phyloP scores from a whole-genome alignment of 2,113 vertebrate genomes.

The Felis catus region F.catus_Fca126_mat1.0 CM031420.1:94570001-94570500 shows the following conservation, averaged over 20 bases:
- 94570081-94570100: slow-evolving; percentile 15
- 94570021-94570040: not conserved
- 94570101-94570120: slow-evolving; percentile 6
- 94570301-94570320: not conserved
- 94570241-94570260: slow-evolving; percentile 8
- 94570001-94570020: not conserved
- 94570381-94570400: too few relatives aligned
- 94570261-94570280: slow-evolving; percentile 1
- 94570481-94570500: too few relatives aligned
- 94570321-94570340: too few relatives aligned
- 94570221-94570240: not conserved
- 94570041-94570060: not conserved
- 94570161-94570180: not conserved
- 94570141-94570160: slow-evolving; percentile 47
- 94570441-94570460: too few relatives aligned
- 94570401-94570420: too few relatives aligned
- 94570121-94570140: not conserved
- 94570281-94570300: not conserved
- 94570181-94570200: slow-evolving; percentile 27
- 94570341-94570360: too few relatives aligned
- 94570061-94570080: slow-evolving; percentile 9
- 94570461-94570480: too few relatives aligned
- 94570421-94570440: too few relatives aligned
- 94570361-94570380: too few relatives aligned
- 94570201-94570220: slow-evolving; percentile 6